phyloP scores from a whole-genome alignment of 2,797 vertebrate genomes.

The Sebastes kiyomatsui region DNA sequence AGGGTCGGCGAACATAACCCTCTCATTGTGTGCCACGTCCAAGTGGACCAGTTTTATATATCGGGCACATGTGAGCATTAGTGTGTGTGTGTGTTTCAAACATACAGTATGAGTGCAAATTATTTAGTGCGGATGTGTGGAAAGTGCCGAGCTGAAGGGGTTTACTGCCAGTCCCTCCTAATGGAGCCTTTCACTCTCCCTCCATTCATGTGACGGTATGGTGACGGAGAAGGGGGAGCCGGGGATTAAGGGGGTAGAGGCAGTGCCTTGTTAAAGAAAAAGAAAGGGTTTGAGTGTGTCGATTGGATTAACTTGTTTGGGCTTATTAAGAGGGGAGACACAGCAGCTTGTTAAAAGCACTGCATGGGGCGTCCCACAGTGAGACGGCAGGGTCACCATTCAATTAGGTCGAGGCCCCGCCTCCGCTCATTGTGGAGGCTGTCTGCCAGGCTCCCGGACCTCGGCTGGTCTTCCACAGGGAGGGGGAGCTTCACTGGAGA shows the following conservation, averaged over 20 bases:
- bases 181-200: constrained; percentile 78
- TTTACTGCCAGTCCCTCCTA: constrained; percentile 69
- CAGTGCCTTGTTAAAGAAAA: constrained; percentile 85
- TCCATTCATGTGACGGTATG: constrained; percentile 80
- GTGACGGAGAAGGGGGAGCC: constrained; percentile 71
- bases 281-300: constrained; percentile 85
- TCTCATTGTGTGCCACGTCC: constrained; percentile 63
- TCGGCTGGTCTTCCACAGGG: constrained; percentile 22
- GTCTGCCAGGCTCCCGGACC: constrained; percentile 63
- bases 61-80: constrained; percentile 52
- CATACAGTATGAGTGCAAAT: constrained; percentile 72
- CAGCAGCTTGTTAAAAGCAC: constrained; percentile 84
- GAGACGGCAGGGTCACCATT: constrained; percentile 81
- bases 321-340: constrained; percentile 85
- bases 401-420: constrained; percentile 75
- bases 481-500: constrained; percentile 22
- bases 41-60: constrained; percentile 54
- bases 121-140: constrained; percentile 68
- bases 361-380: constrained; percentile 80
- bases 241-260: constrained; percentile 81
- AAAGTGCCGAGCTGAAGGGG: constrained; percentile 65
- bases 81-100: constrained; percentile 55
- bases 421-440: constrained; percentile 60
- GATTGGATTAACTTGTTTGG: constrained; percentile 89
- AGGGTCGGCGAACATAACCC: constrained; percentile 68